These are phyloP conservation scores for Timema podura DNA, from an alignment of 2,888 invertebrate genomes.

Conservation along the genomic window DNA sequence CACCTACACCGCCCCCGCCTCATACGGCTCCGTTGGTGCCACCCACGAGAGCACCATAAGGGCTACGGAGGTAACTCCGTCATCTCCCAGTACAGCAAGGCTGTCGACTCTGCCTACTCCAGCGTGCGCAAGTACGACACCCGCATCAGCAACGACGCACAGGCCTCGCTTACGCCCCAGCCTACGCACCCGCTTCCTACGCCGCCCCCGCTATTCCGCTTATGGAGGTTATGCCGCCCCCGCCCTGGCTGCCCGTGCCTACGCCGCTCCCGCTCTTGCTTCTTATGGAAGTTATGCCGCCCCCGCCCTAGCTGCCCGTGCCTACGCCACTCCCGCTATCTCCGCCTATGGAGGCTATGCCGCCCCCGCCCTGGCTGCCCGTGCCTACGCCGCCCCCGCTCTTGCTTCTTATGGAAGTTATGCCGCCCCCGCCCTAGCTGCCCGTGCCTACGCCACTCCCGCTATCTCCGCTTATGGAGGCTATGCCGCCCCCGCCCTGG, in stretches of 20 bases:
- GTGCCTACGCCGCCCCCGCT: slow-evolving; percentile 24
- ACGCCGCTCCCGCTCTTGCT: slow-evolving; percentile 21
- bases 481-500: slow-evolving; percentile 40
- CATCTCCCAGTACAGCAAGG: slow-evolving; percentile 31
- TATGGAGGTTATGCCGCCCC: slow-evolving; percentile 33
- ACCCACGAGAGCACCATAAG: slow-evolving; percentile 30
- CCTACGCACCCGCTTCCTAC: slow-evolving; percentile 12
- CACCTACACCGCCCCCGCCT: slow-evolving; percentile 28
- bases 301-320: slow-evolving; percentile 18
- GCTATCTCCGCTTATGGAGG: slow-evolving; percentile 17
- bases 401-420: slow-evolving; percentile 5
- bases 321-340: slow-evolving; percentile 20
- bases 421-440: slow-evolving; percentile 17
- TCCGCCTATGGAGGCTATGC: slow-evolving; percentile 2
- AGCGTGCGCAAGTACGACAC: slow-evolving; percentile 30
- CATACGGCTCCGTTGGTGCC: slow-evolving; percentile 28
- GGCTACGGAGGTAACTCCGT: slow-evolving; percentile 27
- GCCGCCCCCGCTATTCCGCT: slow-evolving; percentile 14
- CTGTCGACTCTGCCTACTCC: slow-evolving; percentile 30
- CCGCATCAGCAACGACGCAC: slow-evolving; percentile 28
- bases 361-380: slow-evolving; percentile 18
- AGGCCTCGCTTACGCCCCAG: slow-evolving; percentile 24
- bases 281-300: slow-evolving; percentile 22
- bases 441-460: slow-evolving; percentile 15
- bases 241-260: slow-evolving; percentile 37